Evolutionary conservation across 2,888 invertebrate species (phyloP).

Genomic region (Odontocerum albicorne): DNA sequence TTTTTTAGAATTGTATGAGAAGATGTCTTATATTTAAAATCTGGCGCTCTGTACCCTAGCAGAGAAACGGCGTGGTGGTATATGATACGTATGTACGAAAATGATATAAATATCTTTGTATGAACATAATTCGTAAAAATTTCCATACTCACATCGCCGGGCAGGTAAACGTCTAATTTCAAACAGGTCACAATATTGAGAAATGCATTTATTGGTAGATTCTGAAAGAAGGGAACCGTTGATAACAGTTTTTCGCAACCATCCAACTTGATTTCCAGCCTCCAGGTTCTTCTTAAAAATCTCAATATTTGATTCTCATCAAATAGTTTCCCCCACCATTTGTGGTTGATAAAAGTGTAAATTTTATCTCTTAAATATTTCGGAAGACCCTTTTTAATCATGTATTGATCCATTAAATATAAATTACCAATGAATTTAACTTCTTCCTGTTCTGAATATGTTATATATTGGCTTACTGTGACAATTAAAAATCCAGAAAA

Average conservation of each 20-base stretch:
- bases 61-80: no score
- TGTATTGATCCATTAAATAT: conserved; percentile 43
- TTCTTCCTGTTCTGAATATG: conserved; percentile 7
- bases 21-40: no score
- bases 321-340: conserved; percentile 45
- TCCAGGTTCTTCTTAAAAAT: conserved; percentile 49
- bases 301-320: conserved; percentile 44
- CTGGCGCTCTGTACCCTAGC: no score
- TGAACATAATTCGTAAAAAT: no score
- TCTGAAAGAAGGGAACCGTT: conserved; percentile 57
- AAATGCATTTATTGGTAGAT: conserved; percentile 53
- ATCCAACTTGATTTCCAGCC: conserved; percentile 58
- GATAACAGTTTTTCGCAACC: conserved; percentile 57
- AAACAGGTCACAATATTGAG: conserved; percentile 56
- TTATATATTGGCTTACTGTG: not conserved
- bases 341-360: conserved; percentile 44
- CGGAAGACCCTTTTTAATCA: conserved; percentile 43
- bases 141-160: conserved; percentile 53
- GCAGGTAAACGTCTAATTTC: conserved; percentile 57
- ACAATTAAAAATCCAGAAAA: conserved; percentile 16
- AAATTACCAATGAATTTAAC: conserved; percentile 41
- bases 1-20: no score
- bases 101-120: no score
- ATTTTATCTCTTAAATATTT: conserved; percentile 43
- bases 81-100: no score